Evolutionary conservation across 2,113 vertebrate genomes (phyloP).

Genomic region (Apaloderma vittatum): DNA sequence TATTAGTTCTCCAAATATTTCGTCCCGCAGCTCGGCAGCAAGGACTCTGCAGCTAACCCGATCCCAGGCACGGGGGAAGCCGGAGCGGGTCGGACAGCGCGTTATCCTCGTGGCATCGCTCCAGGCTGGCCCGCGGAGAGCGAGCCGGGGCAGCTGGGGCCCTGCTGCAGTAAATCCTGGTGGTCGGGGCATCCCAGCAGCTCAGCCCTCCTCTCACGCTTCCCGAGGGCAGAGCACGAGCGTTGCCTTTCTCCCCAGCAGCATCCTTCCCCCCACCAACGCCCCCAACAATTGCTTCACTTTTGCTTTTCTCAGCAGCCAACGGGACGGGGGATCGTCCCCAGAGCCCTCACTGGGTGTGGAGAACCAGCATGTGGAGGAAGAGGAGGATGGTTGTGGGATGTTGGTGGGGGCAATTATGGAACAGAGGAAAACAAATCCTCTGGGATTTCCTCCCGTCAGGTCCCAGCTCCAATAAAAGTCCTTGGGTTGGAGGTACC

Average conservation of each 20-base stretch:
- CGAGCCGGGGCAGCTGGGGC: background rate
- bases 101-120: background rate
- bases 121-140: background rate
- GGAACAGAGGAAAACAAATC: background rate
- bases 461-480: background rate
- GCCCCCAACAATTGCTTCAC: background rate
- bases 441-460: background rate
- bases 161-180: background rate
- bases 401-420: background rate
- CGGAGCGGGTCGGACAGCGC: background rate
- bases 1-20: conserved; percentile 58
- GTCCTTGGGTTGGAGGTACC: background rate
- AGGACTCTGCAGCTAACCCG: background rate
- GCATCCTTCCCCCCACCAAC: background rate
- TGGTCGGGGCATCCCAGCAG: background rate
- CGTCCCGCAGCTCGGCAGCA: background rate
- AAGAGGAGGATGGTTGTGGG: background rate
- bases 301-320: background rate
- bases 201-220: background rate
- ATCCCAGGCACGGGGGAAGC: background rate
- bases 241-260: background rate
- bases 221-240: accelerated
- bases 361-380: background rate
- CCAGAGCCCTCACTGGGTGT: background rate
- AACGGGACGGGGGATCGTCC: background rate